Evolutionary conservation across 2,797 vertebrate species (phyloP), one percentile per base, ranked within the genome.

Genomic region (Loriculus beryllinus): DNA sequence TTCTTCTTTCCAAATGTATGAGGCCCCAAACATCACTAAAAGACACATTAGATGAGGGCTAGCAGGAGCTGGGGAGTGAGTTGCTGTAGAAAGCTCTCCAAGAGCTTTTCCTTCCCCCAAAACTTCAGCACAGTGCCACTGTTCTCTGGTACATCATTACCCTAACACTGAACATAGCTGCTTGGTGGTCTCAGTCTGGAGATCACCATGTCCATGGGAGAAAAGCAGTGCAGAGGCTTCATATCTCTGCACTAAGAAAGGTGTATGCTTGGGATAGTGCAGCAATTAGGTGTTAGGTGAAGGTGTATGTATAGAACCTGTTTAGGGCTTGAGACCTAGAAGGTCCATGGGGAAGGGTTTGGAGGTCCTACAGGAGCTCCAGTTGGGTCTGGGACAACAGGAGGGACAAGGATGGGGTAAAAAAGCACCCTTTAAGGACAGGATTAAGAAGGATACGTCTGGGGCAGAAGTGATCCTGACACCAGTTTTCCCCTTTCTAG

Each of bases 11-110:
- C 33, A 33, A 51, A 39, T 49, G 14, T 60, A 83, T 8, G 79
- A 75, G 79, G 76, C 91, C 85, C 89, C 52, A 83, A 21, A 85
- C 47, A 59, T 78, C 87, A 40, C 76, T 96, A 93, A 96, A 95
- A 90, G 4, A 33, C 20, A 31, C 20, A 15, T 91, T 93, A 78
- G 60, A 90, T 23, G 52, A 47, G 62, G 26, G 69, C 18, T 80
- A 42, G 79, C 13, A 47, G 82, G 40, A 77, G 11, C 51, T 77
- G 52, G 37, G 79, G 84, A 77, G 16, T 2, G 6, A 83, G 25
- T 18, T 69, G 63, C 14, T 48, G 31, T 39, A 54, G 29, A 52
- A 91, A 74, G 48, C 26, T 65, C 75, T 92, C 31, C 39, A 63
- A 70, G 47, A 76, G 40, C 3, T 68, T 85, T 72, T 28, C 4